Base-by-base conservation (phyloP, 2,797 vertebrate species). In the Sebastes oblongus region DNA sequence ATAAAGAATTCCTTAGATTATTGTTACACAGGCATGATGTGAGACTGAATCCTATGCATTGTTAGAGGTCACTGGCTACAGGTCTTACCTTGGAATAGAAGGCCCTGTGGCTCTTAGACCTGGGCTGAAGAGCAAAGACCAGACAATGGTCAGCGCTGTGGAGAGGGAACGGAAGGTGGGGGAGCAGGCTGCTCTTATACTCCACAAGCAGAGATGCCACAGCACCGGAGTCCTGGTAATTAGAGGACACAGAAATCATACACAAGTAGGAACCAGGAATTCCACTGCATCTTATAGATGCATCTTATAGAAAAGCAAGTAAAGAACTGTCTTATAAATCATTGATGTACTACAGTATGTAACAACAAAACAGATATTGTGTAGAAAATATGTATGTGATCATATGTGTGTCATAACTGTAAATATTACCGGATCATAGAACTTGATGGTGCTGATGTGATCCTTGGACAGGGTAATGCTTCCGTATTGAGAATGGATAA, bases 131-230 rank as follows among this genome's bases (percentile, higher is more conserved):
- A 81, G 95, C 95, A 78, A 99, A 95, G 84, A 97, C 95, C 90
- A 99, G 91, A 73, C 95, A 96, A 80, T 88, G 95, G 83, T 96
- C 95, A 9, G 83, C 70, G 76, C 94, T 95, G 81, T 95, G 96
- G 76, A 98, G 96, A 67, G 97, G 95, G 87, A 98, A 89, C 0
- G 98, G 98, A 20, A 99, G 94, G 84, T 99, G 96, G 66, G 96
- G 93, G 66, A 97, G 96, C 32, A 98, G 78, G n/a, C 94, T 95
- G 75, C 89, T 93, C 83, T 96, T 94, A 87, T 97, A 94, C 75
- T 97, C 94, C 75, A 99, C 94, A 24, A 98, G 95, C 68, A 99
- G 94, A 72, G 94, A 94, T 3, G 97, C 96, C 80, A 96, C 96
- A 3, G 96, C 3, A 52, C 95, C 94, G 75, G 96, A 97, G 86